Evolutionary conservation across 2,113 vertebrate species (phyloP).

Genomic region (Gallinago undulata): DNA sequence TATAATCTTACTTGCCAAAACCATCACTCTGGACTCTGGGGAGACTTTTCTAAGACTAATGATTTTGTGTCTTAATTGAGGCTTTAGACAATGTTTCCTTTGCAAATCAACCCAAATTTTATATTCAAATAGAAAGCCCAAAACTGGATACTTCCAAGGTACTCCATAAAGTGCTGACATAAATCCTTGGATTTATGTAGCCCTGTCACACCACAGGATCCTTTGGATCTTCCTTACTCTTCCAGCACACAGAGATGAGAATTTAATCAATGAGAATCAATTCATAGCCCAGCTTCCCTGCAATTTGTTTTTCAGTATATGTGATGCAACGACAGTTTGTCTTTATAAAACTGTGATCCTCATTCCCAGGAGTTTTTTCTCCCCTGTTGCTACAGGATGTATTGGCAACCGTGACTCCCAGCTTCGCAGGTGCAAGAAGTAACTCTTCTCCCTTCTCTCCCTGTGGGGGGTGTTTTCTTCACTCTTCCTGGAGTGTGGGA

Average conservation of each 20-base stretch:
- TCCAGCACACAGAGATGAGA: background rate
- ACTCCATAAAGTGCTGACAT: background rate
- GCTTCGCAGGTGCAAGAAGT: background rate
- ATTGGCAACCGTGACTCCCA: background rate
- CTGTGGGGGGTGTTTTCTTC: background rate
- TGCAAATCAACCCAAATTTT: background rate
- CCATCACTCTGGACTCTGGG: background rate
- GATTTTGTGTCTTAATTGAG: background rate
- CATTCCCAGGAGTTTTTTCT: background rate
- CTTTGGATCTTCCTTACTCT: slow-evolving; percentile 17
- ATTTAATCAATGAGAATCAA: slow-evolving; percentile 55
- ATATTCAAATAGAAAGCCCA: background rate
- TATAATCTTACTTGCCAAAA: background rate
- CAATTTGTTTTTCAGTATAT: slow-evolving; percentile 41
- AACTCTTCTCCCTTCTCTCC: background rate
- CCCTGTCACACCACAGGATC: slow-evolving; percentile 24
- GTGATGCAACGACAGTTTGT: background rate
- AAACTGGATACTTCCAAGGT: background rate
- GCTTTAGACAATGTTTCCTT: background rate
- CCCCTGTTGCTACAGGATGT: background rate
- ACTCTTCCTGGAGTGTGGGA: background rate
- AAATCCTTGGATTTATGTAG: slow-evolving; percentile 52
- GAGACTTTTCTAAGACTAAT: background rate
- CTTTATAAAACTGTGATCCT: background rate
- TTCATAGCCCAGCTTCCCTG: slow-evolving; percentile 23